Conservation (phyloP, 2,113 vertebrate genomes). For the Geococcyx californianus region DNA sequence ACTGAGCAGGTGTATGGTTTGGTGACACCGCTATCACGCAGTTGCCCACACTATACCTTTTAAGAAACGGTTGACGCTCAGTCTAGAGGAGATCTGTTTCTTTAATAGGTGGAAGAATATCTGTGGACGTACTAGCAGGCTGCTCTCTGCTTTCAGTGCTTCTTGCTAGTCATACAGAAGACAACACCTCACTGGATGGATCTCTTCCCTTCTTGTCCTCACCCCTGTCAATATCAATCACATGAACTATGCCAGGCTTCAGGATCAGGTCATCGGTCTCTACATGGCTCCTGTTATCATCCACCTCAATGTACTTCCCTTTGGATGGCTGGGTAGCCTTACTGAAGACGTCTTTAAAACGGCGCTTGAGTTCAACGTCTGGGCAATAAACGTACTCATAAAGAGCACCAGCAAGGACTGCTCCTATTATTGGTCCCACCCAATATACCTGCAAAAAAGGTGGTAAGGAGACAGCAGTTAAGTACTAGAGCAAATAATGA, state of each 20-base stretch:
- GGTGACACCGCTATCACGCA: background rate
- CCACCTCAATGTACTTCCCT: conserved; percentile 87
- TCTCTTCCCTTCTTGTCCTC: conserved; percentile 85
- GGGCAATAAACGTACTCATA: conserved; percentile 93
- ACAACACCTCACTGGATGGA: conserved; percentile 82
- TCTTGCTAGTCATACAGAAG: conserved; percentile 91
- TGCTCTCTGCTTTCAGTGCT: conserved; percentile 85
- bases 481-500: background rate
- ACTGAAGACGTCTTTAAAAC: conserved; percentile 81
- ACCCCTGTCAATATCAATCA: conserved; percentile 78
- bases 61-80: background rate
- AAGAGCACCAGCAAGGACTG: conserved; percentile 83
- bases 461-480: background rate
- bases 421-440: conserved; percentile 90
- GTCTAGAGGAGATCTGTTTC: conserved; percentile 82
- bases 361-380: conserved; percentile 83
- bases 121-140: conserved; percentile 68
- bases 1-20: background rate
- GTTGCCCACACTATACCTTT: background rate
- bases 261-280: conserved; percentile 81
- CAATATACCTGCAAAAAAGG: conserved; percentile 85
- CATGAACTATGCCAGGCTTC: conserved; percentile 80
- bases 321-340: conserved; percentile 80
- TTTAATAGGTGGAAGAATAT: conserved; percentile 77
- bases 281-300: conserved; percentile 76